Percentiles rank a stretch among this genome's conserved stretches.
These are phyloP conservation scores for Zygogramma bicolorata DNA, from an alignment of 2,888 invertebrate species.

Conservation along the genomic window DNA sequence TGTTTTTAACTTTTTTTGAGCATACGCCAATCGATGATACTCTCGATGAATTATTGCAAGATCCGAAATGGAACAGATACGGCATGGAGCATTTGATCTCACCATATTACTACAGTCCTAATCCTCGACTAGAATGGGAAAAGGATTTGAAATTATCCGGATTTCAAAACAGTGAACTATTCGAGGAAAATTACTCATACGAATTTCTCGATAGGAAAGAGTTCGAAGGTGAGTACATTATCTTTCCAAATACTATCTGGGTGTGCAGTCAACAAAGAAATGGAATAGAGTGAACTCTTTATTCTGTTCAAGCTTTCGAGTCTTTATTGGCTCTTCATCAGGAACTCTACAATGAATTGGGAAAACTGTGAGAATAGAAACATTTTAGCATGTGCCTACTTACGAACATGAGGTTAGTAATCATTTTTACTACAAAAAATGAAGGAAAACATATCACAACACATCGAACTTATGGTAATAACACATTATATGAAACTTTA, in stretches of 20 bases:
- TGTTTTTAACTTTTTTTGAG: neutral
- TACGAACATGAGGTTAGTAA: too few relatives aligned
- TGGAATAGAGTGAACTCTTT: too few relatives aligned
- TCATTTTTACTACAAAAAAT: too few relatives aligned
- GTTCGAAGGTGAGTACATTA: neutral
- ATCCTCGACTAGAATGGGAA: neutral
- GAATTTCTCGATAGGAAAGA: neutral
- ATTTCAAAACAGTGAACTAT: neutral
- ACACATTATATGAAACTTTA: too few relatives aligned
- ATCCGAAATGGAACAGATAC: constrained; percentile 3
- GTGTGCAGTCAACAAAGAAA: too few relatives aligned
- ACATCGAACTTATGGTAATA: too few relatives aligned
- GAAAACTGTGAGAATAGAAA: too few relatives aligned
- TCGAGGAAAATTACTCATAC: neutral
- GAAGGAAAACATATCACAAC: too few relatives aligned
- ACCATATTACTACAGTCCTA: neutral
- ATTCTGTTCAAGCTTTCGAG: too few relatives aligned
- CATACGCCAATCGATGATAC: neutral
- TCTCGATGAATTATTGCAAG: neutral
- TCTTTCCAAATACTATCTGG: neutral
- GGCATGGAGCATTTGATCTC: neutral
- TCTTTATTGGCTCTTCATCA: too few relatives aligned
- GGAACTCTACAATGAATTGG: too few relatives aligned
- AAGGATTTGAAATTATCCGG: neutral
- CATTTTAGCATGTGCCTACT: too few relatives aligned